A percentile compares a stretch with the other conserved stretches of the same genome.
phyloP scores from a whole-genome alignment of 2,113 vertebrate genomes.

The Calyptomena viridis region DNA sequence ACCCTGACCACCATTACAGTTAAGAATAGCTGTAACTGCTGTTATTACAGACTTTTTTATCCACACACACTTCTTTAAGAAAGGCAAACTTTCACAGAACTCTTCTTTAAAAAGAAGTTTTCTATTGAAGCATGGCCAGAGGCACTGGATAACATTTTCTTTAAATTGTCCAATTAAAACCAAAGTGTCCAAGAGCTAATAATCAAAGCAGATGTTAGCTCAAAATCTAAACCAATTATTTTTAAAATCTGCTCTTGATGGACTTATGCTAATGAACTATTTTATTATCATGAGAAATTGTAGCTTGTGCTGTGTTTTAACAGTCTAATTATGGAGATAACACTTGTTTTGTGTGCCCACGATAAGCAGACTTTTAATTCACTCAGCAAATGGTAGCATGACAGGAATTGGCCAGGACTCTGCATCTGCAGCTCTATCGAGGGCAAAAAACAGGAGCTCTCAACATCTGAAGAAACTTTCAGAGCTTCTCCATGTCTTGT shows the following conservation, averaged over 20 bases:
- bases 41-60: neutral
- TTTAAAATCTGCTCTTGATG: constrained; percentile 32
- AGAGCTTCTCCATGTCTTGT: neutral
- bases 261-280: constrained; percentile 34
- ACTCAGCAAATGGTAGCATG: neutral
- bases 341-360: neutral
- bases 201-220: constrained; percentile 38
- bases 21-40: neutral
- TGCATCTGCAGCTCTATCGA: neutral
- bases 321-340: constrained; percentile 39
- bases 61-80: neutral
- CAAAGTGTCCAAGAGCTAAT: constrained; percentile 14
- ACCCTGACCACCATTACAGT: neutral
- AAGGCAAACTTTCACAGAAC: neutral
- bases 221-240: constrained; percentile 55
- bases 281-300: constrained; percentile 20
- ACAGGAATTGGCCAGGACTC: neutral
- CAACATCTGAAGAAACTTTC: neutral
- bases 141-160: neutral
- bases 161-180: constrained; percentile 47
- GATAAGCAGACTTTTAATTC: constrained; percentile 30
- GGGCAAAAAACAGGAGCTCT: neutral
- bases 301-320: constrained; percentile 5
- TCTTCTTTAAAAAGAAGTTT: neutral
- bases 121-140: neutral